phyloP scores from a whole-genome alignment of 2,797 vertebrate species.

The Tragopan temminckii region DNA sequence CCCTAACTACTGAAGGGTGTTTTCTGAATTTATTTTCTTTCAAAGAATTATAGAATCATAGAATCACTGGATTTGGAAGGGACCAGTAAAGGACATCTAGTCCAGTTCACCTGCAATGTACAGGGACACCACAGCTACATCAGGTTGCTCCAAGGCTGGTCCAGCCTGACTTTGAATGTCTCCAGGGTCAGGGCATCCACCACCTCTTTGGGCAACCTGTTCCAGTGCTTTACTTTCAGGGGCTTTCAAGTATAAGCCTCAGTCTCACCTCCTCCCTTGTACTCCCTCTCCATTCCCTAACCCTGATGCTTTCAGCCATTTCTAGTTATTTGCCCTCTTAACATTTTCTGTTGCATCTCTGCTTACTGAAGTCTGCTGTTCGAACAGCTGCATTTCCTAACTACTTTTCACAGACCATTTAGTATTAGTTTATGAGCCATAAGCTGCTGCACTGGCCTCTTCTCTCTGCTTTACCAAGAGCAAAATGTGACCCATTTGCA shows the following conservation, averaged over 20 bases:
- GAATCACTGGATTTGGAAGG: background rate
- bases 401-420: background rate
- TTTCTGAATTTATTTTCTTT: background rate
- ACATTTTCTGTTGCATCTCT: background rate
- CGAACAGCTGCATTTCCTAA: background rate
- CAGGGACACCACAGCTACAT: background rate
- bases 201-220: background rate
- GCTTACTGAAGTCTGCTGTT: background rate
- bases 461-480: background rate
- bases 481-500: background rate
- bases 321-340: background rate
- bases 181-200: background rate
- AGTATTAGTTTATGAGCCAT: background rate
- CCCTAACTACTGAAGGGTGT: background rate
- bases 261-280: background rate
- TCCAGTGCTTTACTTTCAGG: background rate
- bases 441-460: background rate
- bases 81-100: background rate
- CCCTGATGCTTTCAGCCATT: background rate
- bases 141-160: background rate
- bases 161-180: background rate
- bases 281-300: background rate
- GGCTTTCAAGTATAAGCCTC: background rate
- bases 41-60: background rate
- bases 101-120: background rate